Evolutionary conservation across 2,888 invertebrate species (phyloP).

Genomic region (Lepidocyrtinus sp.): DNA sequence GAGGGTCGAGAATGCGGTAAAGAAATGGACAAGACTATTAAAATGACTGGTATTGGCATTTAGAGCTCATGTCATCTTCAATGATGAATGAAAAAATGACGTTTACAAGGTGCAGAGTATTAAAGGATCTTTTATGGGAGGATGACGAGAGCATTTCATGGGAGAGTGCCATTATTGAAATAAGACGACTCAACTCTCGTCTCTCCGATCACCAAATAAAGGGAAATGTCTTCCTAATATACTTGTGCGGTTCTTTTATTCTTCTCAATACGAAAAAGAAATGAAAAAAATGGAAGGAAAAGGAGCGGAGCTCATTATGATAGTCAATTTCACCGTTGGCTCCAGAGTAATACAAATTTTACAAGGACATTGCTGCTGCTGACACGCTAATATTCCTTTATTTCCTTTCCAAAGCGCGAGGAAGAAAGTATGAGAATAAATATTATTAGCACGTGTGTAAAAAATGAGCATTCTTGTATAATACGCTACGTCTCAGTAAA

Average conservation of each 20-base stretch:
- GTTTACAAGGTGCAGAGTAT: background rate
- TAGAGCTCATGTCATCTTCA: conserved; percentile 5
- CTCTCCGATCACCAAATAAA: background rate
- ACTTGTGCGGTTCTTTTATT: background rate
- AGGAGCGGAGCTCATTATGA: conserved; percentile 1
- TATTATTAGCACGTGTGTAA: conserved; percentile 18
- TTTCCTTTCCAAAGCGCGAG: background rate
- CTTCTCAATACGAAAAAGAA: background rate
- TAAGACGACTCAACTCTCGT: too few species aligned
- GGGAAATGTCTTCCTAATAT: background rate
- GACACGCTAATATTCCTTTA: conserved; percentile 17
- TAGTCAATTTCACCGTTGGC: conserved; percentile 10
- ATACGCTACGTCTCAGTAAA: background rate
- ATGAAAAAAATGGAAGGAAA: background rate
- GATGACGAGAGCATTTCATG: background rate
- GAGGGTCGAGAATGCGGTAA: background rate
- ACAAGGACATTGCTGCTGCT: conserved; percentile 27
- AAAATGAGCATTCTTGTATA: background rate
- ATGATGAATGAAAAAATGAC: conserved; percentile 16
- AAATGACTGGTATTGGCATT: background rate
- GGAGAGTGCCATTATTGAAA: background rate
- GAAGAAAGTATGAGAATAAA: background rate
- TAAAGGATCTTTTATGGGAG: conserved; percentile 8
- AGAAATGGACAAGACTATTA: background rate
- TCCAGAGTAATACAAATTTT: conserved; percentile 28